Evolutionary conservation across 2,797 vertebrate genomes (phyloP).

Genomic region (Darevskia nairensis): DNA sequence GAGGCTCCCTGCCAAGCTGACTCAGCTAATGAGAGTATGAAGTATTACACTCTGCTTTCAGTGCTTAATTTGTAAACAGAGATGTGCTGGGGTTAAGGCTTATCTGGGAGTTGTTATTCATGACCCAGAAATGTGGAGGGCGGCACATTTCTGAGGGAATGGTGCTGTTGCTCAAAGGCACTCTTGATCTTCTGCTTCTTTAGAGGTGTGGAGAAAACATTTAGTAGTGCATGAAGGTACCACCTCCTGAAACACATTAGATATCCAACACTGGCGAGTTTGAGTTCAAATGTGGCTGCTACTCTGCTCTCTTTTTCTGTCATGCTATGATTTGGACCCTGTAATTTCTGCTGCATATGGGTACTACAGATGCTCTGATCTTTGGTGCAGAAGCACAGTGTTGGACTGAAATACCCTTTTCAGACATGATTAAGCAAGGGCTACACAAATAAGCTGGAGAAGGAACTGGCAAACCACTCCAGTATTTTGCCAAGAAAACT

Average conservation of each 20-base stretch:
- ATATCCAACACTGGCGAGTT: not conserved
- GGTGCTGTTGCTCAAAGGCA: not conserved
- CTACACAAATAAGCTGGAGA: no score
- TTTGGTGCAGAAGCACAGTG: not conserved
- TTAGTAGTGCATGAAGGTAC: not conserved
- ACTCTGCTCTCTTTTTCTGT: not conserved
- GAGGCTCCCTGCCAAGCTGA: not conserved
- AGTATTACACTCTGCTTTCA: constrained; percentile 9
- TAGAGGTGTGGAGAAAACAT: not conserved
- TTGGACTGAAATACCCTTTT: not conserved
- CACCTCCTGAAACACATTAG: not conserved
- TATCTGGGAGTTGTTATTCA: not conserved
- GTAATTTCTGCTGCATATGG: not conserved
- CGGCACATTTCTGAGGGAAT: not conserved
- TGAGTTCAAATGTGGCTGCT: not conserved
- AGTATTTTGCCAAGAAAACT: no score
- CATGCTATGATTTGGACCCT: not conserved
- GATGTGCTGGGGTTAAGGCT: not conserved
- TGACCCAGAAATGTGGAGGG: not conserved
- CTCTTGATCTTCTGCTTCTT: not conserved
- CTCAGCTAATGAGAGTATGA: not conserved
- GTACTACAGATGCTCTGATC: not conserved
- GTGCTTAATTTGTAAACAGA: not conserved
- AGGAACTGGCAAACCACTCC: no score
- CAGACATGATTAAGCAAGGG: not conserved